Base-by-base conservation (phyloP, 2,888 invertebrate species). In the Phyto melanocephala region DNA sequence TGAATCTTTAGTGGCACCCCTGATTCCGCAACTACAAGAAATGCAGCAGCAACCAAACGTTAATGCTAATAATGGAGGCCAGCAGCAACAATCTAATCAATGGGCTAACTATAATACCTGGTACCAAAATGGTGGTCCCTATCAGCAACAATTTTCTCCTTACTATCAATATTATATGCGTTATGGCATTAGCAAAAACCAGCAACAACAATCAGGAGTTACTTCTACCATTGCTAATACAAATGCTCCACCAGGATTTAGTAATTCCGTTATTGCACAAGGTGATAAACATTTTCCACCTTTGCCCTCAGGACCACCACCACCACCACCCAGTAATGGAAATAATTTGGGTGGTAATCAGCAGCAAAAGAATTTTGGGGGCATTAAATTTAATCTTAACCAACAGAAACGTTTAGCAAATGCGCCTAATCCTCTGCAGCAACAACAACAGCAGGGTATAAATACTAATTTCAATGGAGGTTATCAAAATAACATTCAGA, bases 371-470 rank as follows among this genome's bases (percentile, higher is more conserved):
- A 89, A 89, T 86, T 93, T 92, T 84, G 92, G 92, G 58, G 92
- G 92, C 56, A 92, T 93, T 82, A 91, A 93, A 62, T 93, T 93
- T 84, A 92, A 92, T 88, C 90, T 93, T 58, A 92, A 92, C 88
- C 92, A 90, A 86, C 92, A 88, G 70, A 91, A 90, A 79, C 89
- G 91, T 62, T 85, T 90, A 72, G 87, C 88, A 40, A 88, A 87
- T 81, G 87, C 88, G 0, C 88, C 90, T 35, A 90, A 91, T 87
- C 90, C 91, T 5, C 76, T 91, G 75, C 86, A 89, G 68, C 88
- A 87, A 10, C 86, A 77, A 37, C 88, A 87, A 8, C 86, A 77
- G 28, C 81, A 80, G 42, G 75, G 47, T 5, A 35, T 63, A 28
- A 70, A 35, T 54, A 47, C 17, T 0, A 71, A 45, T 52, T 79